phyloP scores from a whole-genome alignment of 2,113 vertebrate species.

The Psittacara wagleri region DNA sequence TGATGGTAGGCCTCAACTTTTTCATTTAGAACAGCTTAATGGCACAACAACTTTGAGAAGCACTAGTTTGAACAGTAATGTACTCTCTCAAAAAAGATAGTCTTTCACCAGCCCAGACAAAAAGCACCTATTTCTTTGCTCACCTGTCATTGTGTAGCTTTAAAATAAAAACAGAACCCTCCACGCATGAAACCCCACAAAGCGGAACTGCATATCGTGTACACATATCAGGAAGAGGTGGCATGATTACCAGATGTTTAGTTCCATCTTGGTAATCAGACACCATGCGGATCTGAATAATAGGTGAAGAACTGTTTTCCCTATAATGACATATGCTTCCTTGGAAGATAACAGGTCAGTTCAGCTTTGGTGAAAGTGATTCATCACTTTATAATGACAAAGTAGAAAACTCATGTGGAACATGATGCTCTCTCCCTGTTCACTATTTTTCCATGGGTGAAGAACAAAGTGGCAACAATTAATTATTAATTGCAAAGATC shows the following conservation, averaged over 20 bases:
- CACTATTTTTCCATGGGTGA: slow-evolving; percentile 3
- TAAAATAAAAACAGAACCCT: neutral
- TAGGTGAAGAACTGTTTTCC: neutral
- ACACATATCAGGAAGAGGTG: neutral
- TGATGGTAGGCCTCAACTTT: neutral
- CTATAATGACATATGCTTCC: neutral
- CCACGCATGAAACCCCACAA: neutral
- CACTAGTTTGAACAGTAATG: neutral
- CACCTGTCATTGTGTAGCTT: neutral
- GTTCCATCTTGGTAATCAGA: slow-evolving; percentile 42
- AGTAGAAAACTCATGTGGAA: slow-evolving; percentile 12
- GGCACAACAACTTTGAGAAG: neutral
- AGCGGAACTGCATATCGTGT: neutral
- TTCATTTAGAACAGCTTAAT: neutral
- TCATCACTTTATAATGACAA: slow-evolving; percentile 39
- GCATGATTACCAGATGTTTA: slow-evolving; percentile 53
- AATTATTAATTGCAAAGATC: slow-evolving; percentile 71
- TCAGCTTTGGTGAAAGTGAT: slow-evolving; percentile 47
- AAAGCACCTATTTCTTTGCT: neutral
- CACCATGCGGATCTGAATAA: neutral
- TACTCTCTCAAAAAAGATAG: neutral
- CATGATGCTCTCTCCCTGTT: neutral
- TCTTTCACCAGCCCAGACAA: slow-evolving; percentile 2
- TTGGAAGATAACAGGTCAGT: slow-evolving; percentile 49
- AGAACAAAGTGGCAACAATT: slow-evolving; percentile 42